Conservation (phyloP, 2,797 vertebrate species). For the Chlorospingus semifuscus region DNA sequence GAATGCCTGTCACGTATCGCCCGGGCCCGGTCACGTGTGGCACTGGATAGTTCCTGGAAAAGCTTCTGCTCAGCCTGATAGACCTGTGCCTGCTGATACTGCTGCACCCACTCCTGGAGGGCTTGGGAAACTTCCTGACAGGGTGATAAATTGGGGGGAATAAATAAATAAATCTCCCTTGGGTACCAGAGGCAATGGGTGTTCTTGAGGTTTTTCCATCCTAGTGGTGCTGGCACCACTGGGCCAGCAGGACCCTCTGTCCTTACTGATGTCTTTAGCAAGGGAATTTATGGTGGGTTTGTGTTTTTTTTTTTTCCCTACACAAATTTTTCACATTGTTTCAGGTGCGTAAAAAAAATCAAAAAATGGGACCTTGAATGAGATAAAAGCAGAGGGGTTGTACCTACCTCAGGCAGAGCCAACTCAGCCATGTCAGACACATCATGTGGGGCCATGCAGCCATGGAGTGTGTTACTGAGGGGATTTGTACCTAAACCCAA, state of each 20-base stretch:
- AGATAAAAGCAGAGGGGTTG: background rate
- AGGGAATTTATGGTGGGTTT: background rate
- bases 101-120: background rate
- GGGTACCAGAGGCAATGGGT: background rate
- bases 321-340: background rate
- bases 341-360: background rate
- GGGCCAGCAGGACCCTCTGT: fast-evolving
- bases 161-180: background rate
- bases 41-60: slow-evolving; percentile 60
- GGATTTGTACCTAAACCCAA: background rate
- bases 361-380: background rate
- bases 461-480: fast-evolving
- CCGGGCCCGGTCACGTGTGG: background rate
- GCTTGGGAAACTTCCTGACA: background rate
- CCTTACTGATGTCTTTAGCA: background rate
- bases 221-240: background rate
- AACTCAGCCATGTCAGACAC: background rate
- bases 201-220: background rate
- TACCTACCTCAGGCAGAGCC: background rate
- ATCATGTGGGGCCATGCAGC: fast-evolving
- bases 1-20: slow-evolving; percentile 51
- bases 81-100: slow-evolving; percentile 24
- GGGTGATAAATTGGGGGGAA: fast-evolving
- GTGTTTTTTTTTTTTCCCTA: fast-evolving
- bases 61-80: slow-evolving; percentile 65